A percentile compares a stretch with the other conserved stretches of the same genome.
These are phyloP conservation scores for Metopolophium dirhodum DNA, from an alignment of 1,140 invertebrate species.

Conservation along the genomic window DNA sequence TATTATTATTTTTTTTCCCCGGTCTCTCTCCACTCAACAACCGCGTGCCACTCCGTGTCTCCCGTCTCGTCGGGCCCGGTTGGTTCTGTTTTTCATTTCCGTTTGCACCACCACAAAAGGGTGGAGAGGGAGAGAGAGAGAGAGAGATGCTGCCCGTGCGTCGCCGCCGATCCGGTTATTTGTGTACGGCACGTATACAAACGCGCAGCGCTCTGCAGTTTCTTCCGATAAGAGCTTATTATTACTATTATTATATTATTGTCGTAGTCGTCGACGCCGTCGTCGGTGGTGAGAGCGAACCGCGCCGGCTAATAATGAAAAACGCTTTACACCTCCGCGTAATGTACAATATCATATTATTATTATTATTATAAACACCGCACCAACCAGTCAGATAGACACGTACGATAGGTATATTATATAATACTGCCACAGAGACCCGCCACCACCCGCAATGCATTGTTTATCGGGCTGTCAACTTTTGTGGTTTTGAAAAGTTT, in stretches of 20 bases:
- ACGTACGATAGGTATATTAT: slow-evolving; percentile 42
- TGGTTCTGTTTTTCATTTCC: slow-evolving; percentile 55
- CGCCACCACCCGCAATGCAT: not conserved
- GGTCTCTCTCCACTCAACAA: not conserved
- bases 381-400: slow-evolving; percentile 50
- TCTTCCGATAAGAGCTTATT: slow-evolving; percentile 51
- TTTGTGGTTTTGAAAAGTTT: slow-evolving; percentile 56
- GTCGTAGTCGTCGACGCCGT: not conserved
- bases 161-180: slow-evolving; percentile 43
- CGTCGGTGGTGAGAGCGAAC: slow-evolving; percentile 2
- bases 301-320: slow-evolving; percentile 42
- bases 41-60: not conserved
- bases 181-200: slow-evolving; percentile 10
- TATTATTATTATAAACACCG: slow-evolving; percentile 5
- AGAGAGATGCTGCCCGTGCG: not conserved
- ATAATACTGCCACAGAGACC: not conserved
- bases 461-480: slow-evolving; percentile 57
- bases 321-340: slow-evolving; percentile 35
- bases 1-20: not conserved
- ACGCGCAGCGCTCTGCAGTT: not conserved
- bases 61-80: slow-evolving; percentile 17
- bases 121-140: not conserved
- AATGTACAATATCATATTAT: not conserved
- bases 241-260: not conserved
- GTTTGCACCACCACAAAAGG: slow-evolving; percentile 37